Conservation (phyloP, 2,888 invertebrate genomes). For the Leptinotarsa juncta region DNA sequence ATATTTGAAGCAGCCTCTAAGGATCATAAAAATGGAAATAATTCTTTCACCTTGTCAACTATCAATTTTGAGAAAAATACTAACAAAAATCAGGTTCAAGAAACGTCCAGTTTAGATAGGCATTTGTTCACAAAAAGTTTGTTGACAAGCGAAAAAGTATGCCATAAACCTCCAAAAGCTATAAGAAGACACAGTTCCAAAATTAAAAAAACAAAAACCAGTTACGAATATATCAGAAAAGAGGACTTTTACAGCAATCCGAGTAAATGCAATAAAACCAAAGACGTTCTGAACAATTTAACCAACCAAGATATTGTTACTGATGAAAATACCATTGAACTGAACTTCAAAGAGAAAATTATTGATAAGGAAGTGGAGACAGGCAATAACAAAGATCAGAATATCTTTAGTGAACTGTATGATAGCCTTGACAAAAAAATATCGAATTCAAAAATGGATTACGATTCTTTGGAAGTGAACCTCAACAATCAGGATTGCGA, state of each 20-base stretch:
- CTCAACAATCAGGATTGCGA: slow-evolving; percentile 54
- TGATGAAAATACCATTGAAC: slow-evolving; percentile 61
- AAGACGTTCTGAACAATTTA: slow-evolving; percentile 47
- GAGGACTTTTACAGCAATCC: slow-evolving; percentile 61
- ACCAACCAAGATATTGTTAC: slow-evolving; percentile 51
- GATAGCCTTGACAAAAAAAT: slow-evolving; percentile 62
- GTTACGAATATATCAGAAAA: slow-evolving; percentile 64
- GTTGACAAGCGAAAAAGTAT: slow-evolving; percentile 66
- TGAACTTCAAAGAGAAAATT: slow-evolving; percentile 63
- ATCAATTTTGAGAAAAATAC: slow-evolving; percentile 56
- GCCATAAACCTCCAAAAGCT: slow-evolving; percentile 81
- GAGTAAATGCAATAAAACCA: slow-evolving; percentile 46
- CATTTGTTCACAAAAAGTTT: slow-evolving; percentile 65
- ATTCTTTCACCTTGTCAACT: slow-evolving; percentile 50
- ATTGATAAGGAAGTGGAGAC: slow-evolving; percentile 61
- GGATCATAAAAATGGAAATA: slow-evolving; percentile 44
- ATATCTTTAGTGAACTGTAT: slow-evolving; percentile 59
- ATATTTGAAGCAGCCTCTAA: slow-evolving; percentile 57
- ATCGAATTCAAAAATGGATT: slow-evolving; percentile 57
- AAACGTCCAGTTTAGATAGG: slow-evolving; percentile 65
- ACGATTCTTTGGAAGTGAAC: slow-evolving; percentile 60
- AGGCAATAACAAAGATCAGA: slow-evolving; percentile 42
- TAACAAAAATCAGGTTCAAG: slow-evolving; percentile 57
- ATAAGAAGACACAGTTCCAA: slow-evolving; percentile 75
- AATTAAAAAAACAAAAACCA: slow-evolving; percentile 59